Base-by-base conservation (phyloP, 2,888 invertebrate genomes). In the Archips crataeganus region DNA sequence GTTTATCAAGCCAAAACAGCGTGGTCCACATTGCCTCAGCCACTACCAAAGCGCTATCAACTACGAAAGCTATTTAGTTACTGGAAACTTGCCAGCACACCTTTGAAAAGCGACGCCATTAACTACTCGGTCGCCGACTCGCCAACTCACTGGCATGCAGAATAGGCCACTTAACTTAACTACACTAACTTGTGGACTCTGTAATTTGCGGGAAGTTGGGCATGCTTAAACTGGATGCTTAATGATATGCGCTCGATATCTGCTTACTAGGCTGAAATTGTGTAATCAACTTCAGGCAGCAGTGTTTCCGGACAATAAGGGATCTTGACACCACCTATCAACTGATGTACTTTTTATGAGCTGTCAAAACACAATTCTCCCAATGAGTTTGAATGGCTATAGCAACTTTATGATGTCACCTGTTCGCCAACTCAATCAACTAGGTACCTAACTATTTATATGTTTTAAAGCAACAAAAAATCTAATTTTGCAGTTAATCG, bases 131-230 rank as follows among this genome's bases (percentile, higher is more conserved):
- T 36, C 70, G 57, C 54, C 57, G 45, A 59, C 70, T 71, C 49
- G 71, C 71, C 59, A 60, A 39, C 60, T 49, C 23, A 49, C 60
- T 59, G 62, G 65, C 71, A 60, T 71, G 65, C 65, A 59, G 47
- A 71, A 71, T 71, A 49, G 71, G 60, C 49, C 71, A 71, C 71
- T 71, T 61, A 71, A 60, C 65, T 60, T 51, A 70, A 62, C 62
- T 70, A n/a, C 39, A 32, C 45, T 45, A 65, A 71, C 64, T 60
- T 49, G 36, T 57, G 57, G 39, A 51, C 65, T 71, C n/a, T 4
- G 64, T 60, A 11, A 60, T 70, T 65, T 65, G 39, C 69, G n/a
- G 49, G 34, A 63, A 65, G 32, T 49, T 13, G 57, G 10, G 9
- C 15, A 15, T 4, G 36, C 63, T 47, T 34, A 32, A 2, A 32